Evolutionary conservation across 2,888 invertebrate species (phyloP), one percentile per base, ranked within the genome.

Genomic region (Stenurella melanura): DNA sequence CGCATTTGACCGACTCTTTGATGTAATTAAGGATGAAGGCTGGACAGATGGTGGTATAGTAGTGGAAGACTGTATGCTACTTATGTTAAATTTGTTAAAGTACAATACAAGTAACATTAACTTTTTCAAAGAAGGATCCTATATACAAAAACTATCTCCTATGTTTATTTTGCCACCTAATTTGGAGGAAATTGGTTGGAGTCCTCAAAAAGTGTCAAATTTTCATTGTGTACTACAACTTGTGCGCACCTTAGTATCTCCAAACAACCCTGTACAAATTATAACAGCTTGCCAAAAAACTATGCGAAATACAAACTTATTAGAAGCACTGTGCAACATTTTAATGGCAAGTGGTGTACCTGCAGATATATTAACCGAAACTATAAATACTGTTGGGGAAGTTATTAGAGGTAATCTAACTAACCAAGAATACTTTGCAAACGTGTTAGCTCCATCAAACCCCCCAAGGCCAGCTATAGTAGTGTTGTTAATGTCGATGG

Each of bases 61-160:
- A 0, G 98, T 99, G 0, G 98, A 99, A 91, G 99, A 99, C 90
- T 99, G 99, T 89, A 91, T 99, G 3, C 91, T 97, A 58, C 91
- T 99, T 3, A 95, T 99, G 93, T 90, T 98, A 73, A 99, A 98
- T 90, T 91, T 99, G 71, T 90, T 99, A 15, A 95, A 96, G 87
- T 98, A 97, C 86, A 99, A 99, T 88, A 94, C 96, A 15, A 98
- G 98, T 84, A 99, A 99, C 90, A 99, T 99, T 82, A 98, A 97
- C 88, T 98, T 98, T 87, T 99, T 99, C 88, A 97, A 98, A 90
- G 99, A 99, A 91, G 98, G 98, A 70, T 97, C 97, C 86, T 98
- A 97, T 86, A 97, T 99, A 82, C 97, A 98, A 87, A 94, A 94
- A 79, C 91, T 99, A 86, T 91, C 96, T 1, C 96, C 96, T 0